phyloP scores from a whole-genome alignment of 2,797 vertebrate genomes.

The Phalloptychus januarius region DNA sequence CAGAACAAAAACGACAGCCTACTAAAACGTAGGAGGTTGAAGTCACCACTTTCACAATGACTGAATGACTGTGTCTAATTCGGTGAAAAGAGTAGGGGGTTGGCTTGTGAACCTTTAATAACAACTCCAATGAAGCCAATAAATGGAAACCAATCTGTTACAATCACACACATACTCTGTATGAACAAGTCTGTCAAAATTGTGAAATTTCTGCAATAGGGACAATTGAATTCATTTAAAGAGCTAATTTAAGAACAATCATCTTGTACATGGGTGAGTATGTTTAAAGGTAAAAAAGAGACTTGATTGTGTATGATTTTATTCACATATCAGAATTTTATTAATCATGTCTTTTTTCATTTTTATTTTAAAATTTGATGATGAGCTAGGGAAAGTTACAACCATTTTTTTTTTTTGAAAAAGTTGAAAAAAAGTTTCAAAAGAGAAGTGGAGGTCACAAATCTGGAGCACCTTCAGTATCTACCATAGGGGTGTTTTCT shows the following conservation, averaged over 20 bases:
- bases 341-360: constrained; percentile 74
- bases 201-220: constrained; percentile 11
- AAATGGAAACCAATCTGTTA: constrained; percentile 43
- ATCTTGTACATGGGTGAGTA: constrained; percentile 77
- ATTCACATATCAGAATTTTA: constrained; percentile 76
- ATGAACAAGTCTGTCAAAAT: constrained; percentile 15
- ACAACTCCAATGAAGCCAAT: constrained; percentile 43
- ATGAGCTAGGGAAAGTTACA: constrained; percentile 53
- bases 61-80: not conserved
- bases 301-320: constrained; percentile 76
- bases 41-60: not conserved
- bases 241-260: constrained; percentile 78
- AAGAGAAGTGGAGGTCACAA: constrained; percentile 85
- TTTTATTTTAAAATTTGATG: constrained; percentile 78
- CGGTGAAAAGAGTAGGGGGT: not conserved
- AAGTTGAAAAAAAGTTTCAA: constrained; percentile 76
- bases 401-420: constrained; percentile 71
- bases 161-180: not conserved
- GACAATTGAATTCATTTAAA: constrained; percentile 29
- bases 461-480: constrained; percentile 97
- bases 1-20: not conserved
- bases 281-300: constrained; percentile 51
- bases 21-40: not conserved
- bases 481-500: constrained; percentile 99
- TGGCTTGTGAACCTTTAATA: constrained; percentile 14